Percentiles rank a stretch among this genome's conserved stretches.
Conservation (phyloP, 1,140 invertebrate species). For the Pteromalus puparum region DNA sequence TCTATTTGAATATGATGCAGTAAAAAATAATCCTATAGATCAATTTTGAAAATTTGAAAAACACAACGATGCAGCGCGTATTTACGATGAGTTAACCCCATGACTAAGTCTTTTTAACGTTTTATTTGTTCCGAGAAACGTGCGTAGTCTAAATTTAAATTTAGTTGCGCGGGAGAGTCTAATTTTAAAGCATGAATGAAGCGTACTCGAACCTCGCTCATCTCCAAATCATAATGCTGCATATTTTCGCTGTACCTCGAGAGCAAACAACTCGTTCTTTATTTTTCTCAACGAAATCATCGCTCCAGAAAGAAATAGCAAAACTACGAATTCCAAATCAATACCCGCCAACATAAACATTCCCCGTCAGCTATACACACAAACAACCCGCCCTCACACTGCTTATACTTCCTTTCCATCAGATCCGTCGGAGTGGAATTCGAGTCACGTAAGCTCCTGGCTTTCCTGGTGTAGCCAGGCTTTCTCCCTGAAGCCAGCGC, state of each 20-base stretch:
- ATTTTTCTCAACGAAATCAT: no score
- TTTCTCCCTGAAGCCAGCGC: slow-evolving; percentile 74
- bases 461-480: slow-evolving; percentile 79
- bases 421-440: slow-evolving; percentile 81
- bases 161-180: background rate
- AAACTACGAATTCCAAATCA: no score
- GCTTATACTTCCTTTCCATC: slow-evolving; percentile 20
- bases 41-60: no score
- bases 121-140: background rate
- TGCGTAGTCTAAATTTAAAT: slow-evolving; percentile 14
- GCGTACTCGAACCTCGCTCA: background rate
- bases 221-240: background rate
- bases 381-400: background rate
- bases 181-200: slow-evolving; percentile 18
- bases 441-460: slow-evolving; percentile 80
- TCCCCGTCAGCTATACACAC: no score
- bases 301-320: no score
- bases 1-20: no score
- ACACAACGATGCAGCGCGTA: no score
- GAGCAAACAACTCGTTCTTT: no score
- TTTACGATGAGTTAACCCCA: background rate
- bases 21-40: no score
- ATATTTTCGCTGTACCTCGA: no score
- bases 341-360: no score
- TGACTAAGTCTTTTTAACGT: background rate